These are phyloP conservation scores for Selenia dentaria DNA, from an alignment of 2,888 invertebrate species.

Conservation along the genomic window DNA sequence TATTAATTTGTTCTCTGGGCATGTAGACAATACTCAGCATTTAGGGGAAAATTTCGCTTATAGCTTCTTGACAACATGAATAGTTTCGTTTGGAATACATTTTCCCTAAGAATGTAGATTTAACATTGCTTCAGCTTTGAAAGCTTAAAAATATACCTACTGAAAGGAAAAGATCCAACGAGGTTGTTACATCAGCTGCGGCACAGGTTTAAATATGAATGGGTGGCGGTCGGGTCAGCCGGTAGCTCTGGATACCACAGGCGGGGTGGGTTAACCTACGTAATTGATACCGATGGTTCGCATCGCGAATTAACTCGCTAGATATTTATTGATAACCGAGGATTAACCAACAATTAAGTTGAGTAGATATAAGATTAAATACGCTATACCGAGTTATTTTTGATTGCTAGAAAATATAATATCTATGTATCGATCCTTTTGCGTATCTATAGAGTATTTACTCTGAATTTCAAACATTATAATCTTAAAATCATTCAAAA, in stretches of 20 bases:
- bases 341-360: constrained; percentile 21
- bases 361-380: background rate
- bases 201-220: constrained; percentile 49
- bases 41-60: no score
- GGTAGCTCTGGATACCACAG: constrained; percentile 34
- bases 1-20: no score
- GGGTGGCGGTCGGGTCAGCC: constrained; percentile 41
- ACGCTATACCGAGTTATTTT: background rate
- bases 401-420: no score
- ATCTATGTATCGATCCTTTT: no score
- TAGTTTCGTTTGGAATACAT: no score
- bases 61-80: no score
- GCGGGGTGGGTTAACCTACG: constrained; percentile 34
- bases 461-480: no score
- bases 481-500: no score
- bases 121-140: background rate
- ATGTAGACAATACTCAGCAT: no score
- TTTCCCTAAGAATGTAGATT: no score
- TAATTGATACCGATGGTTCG: constrained; percentile 50
- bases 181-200: constrained; percentile 31
- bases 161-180: constrained; percentile 8
- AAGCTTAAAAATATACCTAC: no score
- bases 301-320: constrained; percentile 18
- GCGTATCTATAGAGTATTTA: no score
- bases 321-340: constrained; percentile 17